These are phyloP conservation scores for Heliconius congener DNA, from an alignment of 1,140 invertebrate species.

Conservation along the genomic window DNA sequence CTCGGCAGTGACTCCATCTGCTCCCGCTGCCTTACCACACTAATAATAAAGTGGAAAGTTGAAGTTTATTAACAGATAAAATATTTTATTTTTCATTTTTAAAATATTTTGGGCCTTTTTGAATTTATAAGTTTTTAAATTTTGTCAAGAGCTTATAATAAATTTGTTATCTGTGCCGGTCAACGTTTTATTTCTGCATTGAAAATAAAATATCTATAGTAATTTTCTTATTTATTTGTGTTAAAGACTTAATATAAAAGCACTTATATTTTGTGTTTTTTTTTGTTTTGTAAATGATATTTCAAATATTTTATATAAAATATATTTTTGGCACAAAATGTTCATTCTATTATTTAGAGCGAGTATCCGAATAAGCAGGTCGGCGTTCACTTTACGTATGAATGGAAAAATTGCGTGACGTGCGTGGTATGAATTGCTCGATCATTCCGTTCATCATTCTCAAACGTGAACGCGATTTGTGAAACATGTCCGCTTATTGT, in stretches of 20 bases:
- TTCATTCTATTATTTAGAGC: background rate
- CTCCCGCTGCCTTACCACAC: no score
- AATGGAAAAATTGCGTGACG: constrained; percentile 41
- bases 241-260: background rate
- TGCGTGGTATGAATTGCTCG: constrained; percentile 32
- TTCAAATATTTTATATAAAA: background rate
- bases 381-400: constrained; percentile 32
- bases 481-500: constrained; percentile 79
- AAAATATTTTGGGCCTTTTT: no score
- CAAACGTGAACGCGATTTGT: constrained; percentile 62
- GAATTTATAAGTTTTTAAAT: background rate
- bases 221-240: no score
- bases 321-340: background rate
- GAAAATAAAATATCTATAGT: background rate
- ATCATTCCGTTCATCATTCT: constrained; percentile 51
- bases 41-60: no score
- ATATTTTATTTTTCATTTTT: no score
- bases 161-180: background rate
- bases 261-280: no score
- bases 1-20: no score
- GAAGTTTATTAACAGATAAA: no score
- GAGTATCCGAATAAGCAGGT: constrained; percentile 27
- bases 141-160: background rate
- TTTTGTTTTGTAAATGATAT: background rate
- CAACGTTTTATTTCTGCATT: background rate